Evolutionary conservation across 2,888 invertebrate species (phyloP).

Genomic region (Didymodactylos carnosus): DNA sequence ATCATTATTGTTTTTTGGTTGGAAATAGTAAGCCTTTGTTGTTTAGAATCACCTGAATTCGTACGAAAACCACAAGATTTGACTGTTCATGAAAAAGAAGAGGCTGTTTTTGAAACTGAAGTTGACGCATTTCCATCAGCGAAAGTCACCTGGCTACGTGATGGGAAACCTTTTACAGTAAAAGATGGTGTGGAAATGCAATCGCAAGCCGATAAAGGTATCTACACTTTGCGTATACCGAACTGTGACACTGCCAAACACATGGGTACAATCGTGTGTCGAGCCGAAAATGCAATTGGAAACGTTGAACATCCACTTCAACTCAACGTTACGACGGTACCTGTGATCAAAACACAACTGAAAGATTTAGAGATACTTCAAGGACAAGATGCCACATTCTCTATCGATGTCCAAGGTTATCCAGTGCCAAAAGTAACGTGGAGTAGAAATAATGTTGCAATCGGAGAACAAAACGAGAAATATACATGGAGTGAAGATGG

Average conservation of each 20-base stretch:
- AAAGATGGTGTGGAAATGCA: constrained; percentile 20
- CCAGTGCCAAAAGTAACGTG: constrained; percentile 7
- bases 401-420: constrained; percentile 6
- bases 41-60: not conserved
- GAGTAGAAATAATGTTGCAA: not conserved
- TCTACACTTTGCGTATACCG: constrained; percentile 2
- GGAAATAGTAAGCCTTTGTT: not conserved
- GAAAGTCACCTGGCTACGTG: constrained; percentile 27
- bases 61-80: not conserved
- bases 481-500: not conserved
- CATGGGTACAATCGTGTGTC: not conserved
- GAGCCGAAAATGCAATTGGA: constrained; percentile 3
- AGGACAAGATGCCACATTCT: not conserved
- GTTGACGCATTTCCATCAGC: constrained; percentile 19
- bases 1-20: not conserved
- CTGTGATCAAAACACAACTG: not conserved
- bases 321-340: constrained; percentile 3
- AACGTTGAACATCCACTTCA: not conserved
- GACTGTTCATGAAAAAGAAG: not conserved
- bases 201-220: constrained; percentile 2
- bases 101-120: not conserved
- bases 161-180: constrained; percentile 24
- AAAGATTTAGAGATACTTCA: constrained; percentile 3
- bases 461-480: not conserved
- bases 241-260: not conserved